These are phyloP conservation scores for Limenitis arthemis DNA, from an alignment of 2,888 invertebrate genomes.

Conservation along the genomic window DNA sequence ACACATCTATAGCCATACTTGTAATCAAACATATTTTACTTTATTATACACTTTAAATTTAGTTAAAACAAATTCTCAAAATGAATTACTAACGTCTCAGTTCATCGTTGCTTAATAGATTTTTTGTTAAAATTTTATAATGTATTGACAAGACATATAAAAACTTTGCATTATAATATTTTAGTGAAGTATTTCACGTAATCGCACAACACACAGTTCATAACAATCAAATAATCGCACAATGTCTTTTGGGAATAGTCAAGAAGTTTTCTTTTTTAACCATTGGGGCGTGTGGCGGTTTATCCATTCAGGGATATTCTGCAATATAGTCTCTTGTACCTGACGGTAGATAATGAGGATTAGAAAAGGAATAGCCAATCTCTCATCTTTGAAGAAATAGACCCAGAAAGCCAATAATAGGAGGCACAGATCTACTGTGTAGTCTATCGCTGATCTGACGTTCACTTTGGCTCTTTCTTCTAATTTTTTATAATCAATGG, in stretches of 20 bases:
- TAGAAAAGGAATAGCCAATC: constrained; percentile 85
- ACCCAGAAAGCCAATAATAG: constrained; percentile 85
- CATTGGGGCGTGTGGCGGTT: constrained; percentile 50
- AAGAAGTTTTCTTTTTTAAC: constrained; percentile 62
- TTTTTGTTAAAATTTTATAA: constrained; percentile 24
- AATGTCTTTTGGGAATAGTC: constrained; percentile 59
- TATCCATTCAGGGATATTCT: constrained; percentile 73
- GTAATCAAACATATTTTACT: constrained; percentile 36
- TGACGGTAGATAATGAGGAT: constrained; percentile 84
- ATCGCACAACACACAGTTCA: constrained; percentile 52
- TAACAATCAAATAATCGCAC: constrained; percentile 47
- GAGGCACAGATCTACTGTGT: constrained; percentile 81
- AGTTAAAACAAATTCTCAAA: constrained; percentile 35
- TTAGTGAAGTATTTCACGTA: constrained; percentile 47
- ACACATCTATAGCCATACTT: constrained; percentile 27
- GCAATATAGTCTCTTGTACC: constrained; percentile 75
- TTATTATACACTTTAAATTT: constrained; percentile 32
- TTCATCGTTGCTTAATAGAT: constrained; percentile 51
- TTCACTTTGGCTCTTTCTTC: constrained; percentile 76
- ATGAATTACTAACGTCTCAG: constrained; percentile 28
- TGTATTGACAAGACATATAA: constrained; percentile 31
- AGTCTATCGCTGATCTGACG: constrained; percentile 79
- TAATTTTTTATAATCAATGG: constrained; percentile 68
- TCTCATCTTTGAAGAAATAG: constrained; percentile 85
- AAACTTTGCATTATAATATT: constrained; percentile 42